A percentile compares a stretch with the other conserved stretches of the same genome.
phyloP scores from a whole-genome alignment of 2,113 vertebrate genomes.

The Setophaga coronata region DNA sequence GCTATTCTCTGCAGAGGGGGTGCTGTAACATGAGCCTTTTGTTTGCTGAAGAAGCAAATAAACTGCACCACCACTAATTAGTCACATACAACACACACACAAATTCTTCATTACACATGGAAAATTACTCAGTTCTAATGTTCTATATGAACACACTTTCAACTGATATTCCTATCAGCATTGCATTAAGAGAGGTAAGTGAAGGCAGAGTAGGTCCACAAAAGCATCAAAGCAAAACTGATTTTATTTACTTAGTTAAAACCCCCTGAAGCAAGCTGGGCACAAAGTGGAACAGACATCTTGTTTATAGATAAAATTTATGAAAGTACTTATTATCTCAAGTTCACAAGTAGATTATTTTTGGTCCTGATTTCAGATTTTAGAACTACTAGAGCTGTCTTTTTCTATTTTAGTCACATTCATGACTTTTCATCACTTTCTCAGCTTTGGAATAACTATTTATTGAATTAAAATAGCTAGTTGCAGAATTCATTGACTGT shows the following conservation, averaged over 20 bases:
- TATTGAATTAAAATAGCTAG: neutral
- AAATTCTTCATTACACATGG: neutral
- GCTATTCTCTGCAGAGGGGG: neutral
- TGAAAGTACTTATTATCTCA: neutral
- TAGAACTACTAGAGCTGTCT: neutral
- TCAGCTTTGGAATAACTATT: neutral
- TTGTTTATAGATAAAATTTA: neutral
- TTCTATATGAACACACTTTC: neutral
- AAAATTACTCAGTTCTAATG: neutral
- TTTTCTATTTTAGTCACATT: neutral
- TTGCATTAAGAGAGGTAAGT: neutral
- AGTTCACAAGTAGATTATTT: neutral
- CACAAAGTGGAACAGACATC: neutral
- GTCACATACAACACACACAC: neutral
- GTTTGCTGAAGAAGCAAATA: neutral
- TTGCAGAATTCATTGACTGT: neutral
- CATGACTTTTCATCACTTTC: neutral
- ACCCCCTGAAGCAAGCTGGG: neutral
- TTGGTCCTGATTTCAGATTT: neutral
- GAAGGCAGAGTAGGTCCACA: neutral
- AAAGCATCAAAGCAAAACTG: neutral
- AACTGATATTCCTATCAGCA: neutral
- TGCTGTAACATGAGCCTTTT: slow-evolving; percentile 10
- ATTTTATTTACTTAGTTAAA: neutral
- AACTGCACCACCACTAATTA: slow-evolving; percentile 24